phyloP scores from a whole-genome alignment of 2,113 vertebrate species.

The Monopterus albus region DNA sequence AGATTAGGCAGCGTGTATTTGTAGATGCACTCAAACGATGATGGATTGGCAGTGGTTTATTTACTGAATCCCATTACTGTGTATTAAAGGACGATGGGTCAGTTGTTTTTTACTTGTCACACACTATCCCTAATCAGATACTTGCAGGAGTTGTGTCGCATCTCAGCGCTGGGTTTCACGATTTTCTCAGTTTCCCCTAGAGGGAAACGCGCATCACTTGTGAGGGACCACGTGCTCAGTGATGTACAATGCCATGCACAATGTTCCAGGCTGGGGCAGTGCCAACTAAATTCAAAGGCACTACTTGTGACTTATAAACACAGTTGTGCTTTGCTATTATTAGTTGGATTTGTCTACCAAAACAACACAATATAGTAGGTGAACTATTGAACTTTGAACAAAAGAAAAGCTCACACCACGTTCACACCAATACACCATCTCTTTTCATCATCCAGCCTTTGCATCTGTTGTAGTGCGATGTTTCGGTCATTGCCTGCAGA shows the following conservation, averaged over 20 bases:
- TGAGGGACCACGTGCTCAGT: conserved; percentile 4
- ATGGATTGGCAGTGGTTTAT: neutral
- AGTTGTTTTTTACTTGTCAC: neutral
- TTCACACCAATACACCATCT: conserved; percentile 4
- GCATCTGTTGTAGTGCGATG: conserved; percentile 1
- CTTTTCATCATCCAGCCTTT: conserved; percentile 16
- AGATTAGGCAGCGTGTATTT: too few species aligned
- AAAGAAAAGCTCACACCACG: conserved; percentile 20
- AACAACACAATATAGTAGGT: conserved; percentile 10
- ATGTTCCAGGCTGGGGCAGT: conserved; percentile 6
- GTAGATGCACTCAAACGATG: neutral
- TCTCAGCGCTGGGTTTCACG: neutral
- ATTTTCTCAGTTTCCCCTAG: neutral
- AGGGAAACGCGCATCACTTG: neutral
- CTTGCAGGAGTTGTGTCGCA: neutral
- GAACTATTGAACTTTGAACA: conserved; percentile 8
- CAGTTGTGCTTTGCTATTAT: conserved; percentile 5
- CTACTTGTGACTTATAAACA: neutral
- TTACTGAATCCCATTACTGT: neutral
- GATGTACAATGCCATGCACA: too few species aligned
- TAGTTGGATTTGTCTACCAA: conserved; percentile 28
- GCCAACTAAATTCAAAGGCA: conserved; percentile 7
- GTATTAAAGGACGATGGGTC: neutral
- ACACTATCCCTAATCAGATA: neutral
- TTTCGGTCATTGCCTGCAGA: neutral